Percentiles rank a stretch among this genome's conserved stretches.
Evolutionary conservation across 2,888 invertebrate genomes (phyloP).

Genomic region (Eupeodes luniger): DNA sequence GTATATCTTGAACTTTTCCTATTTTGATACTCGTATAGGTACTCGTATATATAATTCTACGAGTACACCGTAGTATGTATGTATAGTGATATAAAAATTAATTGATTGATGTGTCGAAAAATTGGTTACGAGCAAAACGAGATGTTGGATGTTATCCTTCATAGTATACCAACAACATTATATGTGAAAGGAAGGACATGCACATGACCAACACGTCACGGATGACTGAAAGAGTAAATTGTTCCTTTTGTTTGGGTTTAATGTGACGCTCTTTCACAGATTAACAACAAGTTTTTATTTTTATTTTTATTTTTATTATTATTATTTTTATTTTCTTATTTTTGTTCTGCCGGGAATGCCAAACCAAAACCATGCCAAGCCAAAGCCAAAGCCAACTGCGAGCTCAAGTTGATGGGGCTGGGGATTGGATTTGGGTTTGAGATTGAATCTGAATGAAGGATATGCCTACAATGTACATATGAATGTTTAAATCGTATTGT

Average conservation of each 20-base stretch:
- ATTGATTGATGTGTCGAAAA: constrained; percentile 76
- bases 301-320: neutral
- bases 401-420: neutral
- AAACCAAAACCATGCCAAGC: neutral
- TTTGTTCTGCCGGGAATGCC: neutral
- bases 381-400: neutral
- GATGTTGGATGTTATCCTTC: neutral
- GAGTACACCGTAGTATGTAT: too few species aligned
- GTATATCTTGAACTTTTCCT: constrained; percentile 5
- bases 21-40: neutral
- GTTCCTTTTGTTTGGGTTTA: constrained; percentile 61
- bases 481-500: neutral
- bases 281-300: constrained; percentile 65
- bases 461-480: too few species aligned
- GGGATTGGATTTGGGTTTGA: neutral
- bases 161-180: neutral
- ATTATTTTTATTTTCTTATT: too few species aligned
- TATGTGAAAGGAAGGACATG: constrained; percentile 7
- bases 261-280: constrained; percentile 62
- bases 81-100: constrained; percentile 12
- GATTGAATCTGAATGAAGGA: too few species aligned
- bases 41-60: too few species aligned
- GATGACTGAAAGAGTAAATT: constrained; percentile 50
- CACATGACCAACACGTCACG: constrained; percentile 37
- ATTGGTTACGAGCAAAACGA: constrained; percentile 56